These are phyloP conservation scores for Papilio xuthus DNA, from an alignment of 1,140 invertebrate species.

Conservation along the genomic window DNA sequence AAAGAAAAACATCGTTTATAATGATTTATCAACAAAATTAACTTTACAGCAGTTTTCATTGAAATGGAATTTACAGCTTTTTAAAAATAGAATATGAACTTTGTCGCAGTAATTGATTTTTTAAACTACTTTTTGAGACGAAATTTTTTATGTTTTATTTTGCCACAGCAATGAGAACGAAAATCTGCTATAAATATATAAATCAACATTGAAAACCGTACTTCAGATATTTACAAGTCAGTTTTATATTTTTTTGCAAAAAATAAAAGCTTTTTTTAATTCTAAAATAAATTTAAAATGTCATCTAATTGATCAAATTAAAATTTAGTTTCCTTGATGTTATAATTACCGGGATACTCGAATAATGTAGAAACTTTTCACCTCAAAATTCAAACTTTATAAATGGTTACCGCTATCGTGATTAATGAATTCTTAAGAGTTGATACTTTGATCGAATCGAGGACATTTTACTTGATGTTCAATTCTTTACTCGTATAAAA, in stretches of 20 bases:
- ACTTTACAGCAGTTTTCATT: too few species aligned
- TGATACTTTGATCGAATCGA: conserved; percentile 10
- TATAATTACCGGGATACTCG: background rate
- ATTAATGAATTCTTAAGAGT: conserved; percentile 7
- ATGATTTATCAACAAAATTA: background rate
- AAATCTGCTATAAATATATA: too few species aligned
- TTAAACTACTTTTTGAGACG: too few species aligned
- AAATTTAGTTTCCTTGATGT: conserved; percentile 7
- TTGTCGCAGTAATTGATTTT: too few species aligned
- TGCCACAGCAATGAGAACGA: too few species aligned
- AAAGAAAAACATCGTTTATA: too few species aligned
- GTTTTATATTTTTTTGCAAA: background rate
- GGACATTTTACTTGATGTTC: background rate
- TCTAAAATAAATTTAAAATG: background rate
- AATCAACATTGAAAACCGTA: background rate
- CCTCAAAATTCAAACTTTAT: conserved; percentile 9
- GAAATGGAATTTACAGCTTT: background rate
- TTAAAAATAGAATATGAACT: background rate
- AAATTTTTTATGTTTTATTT: too few species aligned
- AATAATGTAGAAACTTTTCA: conserved; percentile 17
- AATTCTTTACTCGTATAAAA: background rate
- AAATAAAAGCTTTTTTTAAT: background rate
- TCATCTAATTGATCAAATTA: conserved; percentile 5
- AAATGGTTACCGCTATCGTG: conserved; percentile 16
- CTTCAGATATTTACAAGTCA: background rate